phyloP scores from a whole-genome alignment of 2,888 invertebrate genomes.

The Conchocele bisecta region DNA sequence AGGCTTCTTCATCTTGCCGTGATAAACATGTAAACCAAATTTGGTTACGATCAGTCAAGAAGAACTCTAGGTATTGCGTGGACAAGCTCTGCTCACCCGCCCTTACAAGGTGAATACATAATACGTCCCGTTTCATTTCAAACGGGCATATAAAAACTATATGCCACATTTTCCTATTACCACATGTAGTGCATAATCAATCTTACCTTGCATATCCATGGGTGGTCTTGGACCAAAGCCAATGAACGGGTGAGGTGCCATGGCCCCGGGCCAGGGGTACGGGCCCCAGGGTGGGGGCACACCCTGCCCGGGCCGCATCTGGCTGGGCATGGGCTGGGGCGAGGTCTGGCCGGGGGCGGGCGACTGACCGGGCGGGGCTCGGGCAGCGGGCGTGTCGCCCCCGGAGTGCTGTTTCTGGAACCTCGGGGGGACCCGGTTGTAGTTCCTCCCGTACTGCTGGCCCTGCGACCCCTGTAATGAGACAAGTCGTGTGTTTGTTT shows the following conservation, averaged over 20 bases:
- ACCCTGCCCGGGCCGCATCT: slow-evolving; percentile 78
- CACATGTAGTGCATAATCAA: too few relatives aligned
- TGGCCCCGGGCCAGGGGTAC: slow-evolving; percentile 64
- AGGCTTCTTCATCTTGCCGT: too few relatives aligned
- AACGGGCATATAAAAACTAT: too few relatives aligned
- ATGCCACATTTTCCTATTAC: too few relatives aligned
- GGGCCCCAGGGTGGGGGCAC: slow-evolving; percentile 76
- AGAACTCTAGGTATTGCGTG: too few relatives aligned
- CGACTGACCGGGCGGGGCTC: slow-evolving; percentile 48
- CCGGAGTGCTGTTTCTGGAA: slow-evolving; percentile 77
- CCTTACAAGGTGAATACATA: too few relatives aligned
- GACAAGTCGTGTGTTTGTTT: not conserved
- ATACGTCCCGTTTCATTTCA: too few relatives aligned
- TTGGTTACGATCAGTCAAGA: too few relatives aligned
- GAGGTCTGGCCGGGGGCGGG: slow-evolving; percentile 56
- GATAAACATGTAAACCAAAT: too few relatives aligned
- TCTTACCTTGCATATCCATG: slow-evolving; percentile 78
- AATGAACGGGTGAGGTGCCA: slow-evolving; percentile 76
- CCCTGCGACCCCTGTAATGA: slow-evolving; percentile 56
- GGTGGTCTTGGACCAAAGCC: slow-evolving; percentile 75
- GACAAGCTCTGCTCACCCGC: too few relatives aligned
- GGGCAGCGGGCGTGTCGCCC: slow-evolving; percentile 39
- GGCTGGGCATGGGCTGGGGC: slow-evolving; percentile 64
- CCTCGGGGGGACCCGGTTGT: slow-evolving; percentile 91
- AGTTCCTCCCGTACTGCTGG: slow-evolving; percentile 86